Base-by-base conservation (phyloP, 2,797 vertebrate genomes). In the Pipistrellus pipistrellus region DNA sequence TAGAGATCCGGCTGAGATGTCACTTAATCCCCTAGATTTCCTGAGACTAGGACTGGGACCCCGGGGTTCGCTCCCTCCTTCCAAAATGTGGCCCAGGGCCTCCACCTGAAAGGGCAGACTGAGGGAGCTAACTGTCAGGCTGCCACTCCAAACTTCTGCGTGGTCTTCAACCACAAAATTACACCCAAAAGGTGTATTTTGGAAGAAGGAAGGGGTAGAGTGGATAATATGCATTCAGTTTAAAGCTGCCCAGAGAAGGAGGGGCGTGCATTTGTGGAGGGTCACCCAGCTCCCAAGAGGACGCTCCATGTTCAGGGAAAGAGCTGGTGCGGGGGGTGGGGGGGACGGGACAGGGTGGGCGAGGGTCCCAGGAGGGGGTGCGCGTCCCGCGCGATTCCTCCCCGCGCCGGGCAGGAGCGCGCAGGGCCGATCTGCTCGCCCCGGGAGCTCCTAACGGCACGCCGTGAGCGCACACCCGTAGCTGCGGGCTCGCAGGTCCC, bases 401-500 rank as follows among this genome's bases (percentile, higher is more conserved):
- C 25, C 0, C 6, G 59, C 51, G 23, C 69, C 27, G 2, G 44
- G 46, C 53, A 59, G 88, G 55, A 76, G 62, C 27, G 68, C 73
- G 38, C 86, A 27, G n/a, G 32, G 41, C 82, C 3, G 57, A 21
- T 46, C 35, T 82, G 8, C 68, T 38, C 96, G 95, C 97, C 96
- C 77, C 94, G 96, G 96, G 97, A 98, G 97, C 95, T 97, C 98
- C 97, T 97, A 97, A 98, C 97, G 98, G 38, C 38, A 38, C 4
- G 97, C 96, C 96, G 97, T 71, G 94, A 97, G 97, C 95, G 96
- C 97, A 96, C 96, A 91, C 96, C 91, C 48, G 41, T 84, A 41
- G 94, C 92, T 13, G 89, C 96, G 0, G 81, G 44, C 51, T 86
- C 57, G 41, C 78, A 41, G 38, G 32, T 46, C 62, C 86, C 51